Evolutionary conservation across 2,113 vertebrate genomes (phyloP).

Genomic region (Nipponia nippon): DNA sequence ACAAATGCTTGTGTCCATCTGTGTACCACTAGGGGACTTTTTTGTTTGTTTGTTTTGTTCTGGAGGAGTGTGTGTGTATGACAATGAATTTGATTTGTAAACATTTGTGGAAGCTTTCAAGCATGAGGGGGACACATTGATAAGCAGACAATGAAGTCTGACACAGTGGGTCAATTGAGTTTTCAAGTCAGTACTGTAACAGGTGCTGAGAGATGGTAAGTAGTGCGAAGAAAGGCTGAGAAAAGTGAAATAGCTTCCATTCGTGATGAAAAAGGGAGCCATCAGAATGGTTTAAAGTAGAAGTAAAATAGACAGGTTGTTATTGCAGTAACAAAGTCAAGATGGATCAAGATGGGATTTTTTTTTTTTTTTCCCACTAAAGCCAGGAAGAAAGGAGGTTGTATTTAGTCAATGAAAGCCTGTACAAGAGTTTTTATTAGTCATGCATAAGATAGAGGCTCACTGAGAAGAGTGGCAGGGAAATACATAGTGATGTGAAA

Average conservation of each 20-base stretch:
- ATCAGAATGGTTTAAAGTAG: background rate
- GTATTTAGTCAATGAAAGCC: background rate
- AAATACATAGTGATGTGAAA: background rate
- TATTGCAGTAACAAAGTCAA: background rate
- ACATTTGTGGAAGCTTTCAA: background rate
- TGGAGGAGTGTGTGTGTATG: background rate
- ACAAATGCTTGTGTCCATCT: background rate
- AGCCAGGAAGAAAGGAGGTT: background rate
- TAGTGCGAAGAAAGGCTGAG: background rate
- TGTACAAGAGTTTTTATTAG: background rate
- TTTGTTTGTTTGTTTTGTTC: background rate
- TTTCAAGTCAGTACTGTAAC: background rate
- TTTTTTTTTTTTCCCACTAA: background rate
- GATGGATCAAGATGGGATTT: background rate
- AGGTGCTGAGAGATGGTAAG: background rate
- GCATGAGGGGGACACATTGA: background rate
- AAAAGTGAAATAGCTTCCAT: background rate
- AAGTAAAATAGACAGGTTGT: background rate
- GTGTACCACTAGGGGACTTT: background rate
- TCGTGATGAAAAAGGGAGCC: background rate
- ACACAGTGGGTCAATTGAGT: accelerated
- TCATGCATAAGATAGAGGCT: background rate
- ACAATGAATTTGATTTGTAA: background rate
- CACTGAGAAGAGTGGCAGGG: background rate
- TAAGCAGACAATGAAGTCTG: background rate